Percentiles rank a stretch among this genome's conserved stretches.
phyloP scores from a whole-genome alignment of 2,797 vertebrate genomes.

The Phataginus tricuspis region DNA sequence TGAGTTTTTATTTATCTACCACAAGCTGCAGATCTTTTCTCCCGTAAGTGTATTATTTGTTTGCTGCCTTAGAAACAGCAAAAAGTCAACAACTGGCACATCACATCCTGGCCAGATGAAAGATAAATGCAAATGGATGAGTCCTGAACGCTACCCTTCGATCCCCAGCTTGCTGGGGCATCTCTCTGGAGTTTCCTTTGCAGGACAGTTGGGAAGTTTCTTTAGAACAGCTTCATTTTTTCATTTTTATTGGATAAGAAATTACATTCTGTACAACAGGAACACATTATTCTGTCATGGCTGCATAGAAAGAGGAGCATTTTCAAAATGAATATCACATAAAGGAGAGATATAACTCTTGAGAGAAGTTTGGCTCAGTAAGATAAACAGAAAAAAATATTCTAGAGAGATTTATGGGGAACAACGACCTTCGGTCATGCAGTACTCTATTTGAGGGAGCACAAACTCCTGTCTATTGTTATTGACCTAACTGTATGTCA shows the following conservation, averaged over 20 bases:
- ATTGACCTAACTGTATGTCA: neutral
- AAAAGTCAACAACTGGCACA: constrained; percentile 70
- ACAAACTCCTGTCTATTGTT: constrained; percentile 3
- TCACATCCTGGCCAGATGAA: constrained; percentile 61
- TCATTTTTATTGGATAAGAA: constrained; percentile 83
- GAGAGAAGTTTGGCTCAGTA: constrained; percentile 77
- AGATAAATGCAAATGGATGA: constrained; percentile 72
- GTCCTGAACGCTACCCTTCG: constrained; percentile 60
- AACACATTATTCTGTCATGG: constrained; percentile 85
- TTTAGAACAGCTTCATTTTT: constrained; percentile 82
- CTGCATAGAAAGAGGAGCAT: constrained; percentile 78
- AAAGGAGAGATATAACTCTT: constrained; percentile 80
- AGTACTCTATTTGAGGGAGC: neutral
- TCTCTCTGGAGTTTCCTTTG: constrained; percentile 77
- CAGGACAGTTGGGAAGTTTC: constrained; percentile 75
- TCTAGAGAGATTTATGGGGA: constrained; percentile 68
- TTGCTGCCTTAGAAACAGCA: constrained; percentile 76
- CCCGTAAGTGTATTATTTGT: constrained; percentile 67
- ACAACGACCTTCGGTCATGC: constrained; percentile 59
- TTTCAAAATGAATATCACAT: constrained; percentile 81
- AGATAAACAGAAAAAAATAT: constrained; percentile 79
- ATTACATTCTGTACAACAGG: constrained; percentile 78
- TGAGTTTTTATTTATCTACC: constrained; percentile 53
- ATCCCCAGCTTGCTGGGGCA: constrained; percentile 59
- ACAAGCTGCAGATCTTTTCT: constrained; percentile 17